These are phyloP conservation scores for Hippocampus guttulatus DNA, from an alignment of 2,113 vertebrate species.

Conservation along the genomic window DNA sequence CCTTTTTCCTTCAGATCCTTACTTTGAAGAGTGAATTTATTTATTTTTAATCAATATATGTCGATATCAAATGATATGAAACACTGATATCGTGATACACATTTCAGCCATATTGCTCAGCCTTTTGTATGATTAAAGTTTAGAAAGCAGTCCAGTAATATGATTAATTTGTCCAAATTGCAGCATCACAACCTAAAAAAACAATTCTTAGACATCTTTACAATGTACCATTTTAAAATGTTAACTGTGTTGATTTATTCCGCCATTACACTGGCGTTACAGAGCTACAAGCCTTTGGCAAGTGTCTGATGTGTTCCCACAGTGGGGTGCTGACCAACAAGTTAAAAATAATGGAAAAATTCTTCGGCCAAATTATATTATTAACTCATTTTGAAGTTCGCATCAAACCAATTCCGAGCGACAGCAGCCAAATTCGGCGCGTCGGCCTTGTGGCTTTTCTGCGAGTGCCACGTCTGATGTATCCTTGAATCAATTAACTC, in stretches of 20 bases:
- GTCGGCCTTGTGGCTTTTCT: slow-evolving; percentile 34
- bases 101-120: too few species aligned
- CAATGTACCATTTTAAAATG: background rate
- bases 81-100: too few species aligned
- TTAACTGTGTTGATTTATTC: background rate
- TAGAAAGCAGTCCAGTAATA: too few species aligned
- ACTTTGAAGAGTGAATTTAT: too few species aligned
- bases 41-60: too few species aligned
- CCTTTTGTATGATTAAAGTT: too few species aligned
- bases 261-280: background rate
- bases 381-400: slow-evolving; percentile 48
- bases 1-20: too few species aligned
- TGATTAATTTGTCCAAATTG: too few species aligned
- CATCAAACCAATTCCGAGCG: slow-evolving; percentile 42
- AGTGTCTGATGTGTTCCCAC: slow-evolving; percentile 28
- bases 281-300: slow-evolving; percentile 20
- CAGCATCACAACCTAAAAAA: too few species aligned
- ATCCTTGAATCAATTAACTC: slow-evolving; percentile 60
- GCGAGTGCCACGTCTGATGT: slow-evolving; percentile 45
- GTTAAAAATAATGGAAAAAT: slow-evolving; percentile 38
- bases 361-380: slow-evolving; percentile 40
- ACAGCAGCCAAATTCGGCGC: slow-evolving; percentile 36
- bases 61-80: too few species aligned
- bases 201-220: too few species aligned
- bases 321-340: slow-evolving; percentile 33